phyloP scores from a whole-genome alignment of 2,888 invertebrate genomes.

The Carcina quercana region DNA sequence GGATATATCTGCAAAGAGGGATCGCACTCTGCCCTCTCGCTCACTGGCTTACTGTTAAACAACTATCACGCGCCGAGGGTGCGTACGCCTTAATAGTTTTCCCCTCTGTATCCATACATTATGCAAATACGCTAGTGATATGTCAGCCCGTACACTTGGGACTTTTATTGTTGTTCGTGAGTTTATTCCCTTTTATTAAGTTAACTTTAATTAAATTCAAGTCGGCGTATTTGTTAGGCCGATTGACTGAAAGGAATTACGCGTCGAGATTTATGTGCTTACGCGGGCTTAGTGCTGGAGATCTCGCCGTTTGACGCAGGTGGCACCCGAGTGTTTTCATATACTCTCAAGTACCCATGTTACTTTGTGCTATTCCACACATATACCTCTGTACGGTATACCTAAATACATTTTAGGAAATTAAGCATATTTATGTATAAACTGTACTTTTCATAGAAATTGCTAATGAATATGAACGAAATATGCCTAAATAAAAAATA shows the following conservation, averaged over 20 bases:
- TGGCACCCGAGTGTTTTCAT: too few relatives aligned
- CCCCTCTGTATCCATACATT: conserved; percentile 68
- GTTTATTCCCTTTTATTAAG: conserved; percentile 71
- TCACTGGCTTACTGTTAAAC: conserved; percentile 58
- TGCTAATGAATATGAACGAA: too few relatives aligned
- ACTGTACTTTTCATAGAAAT: too few relatives aligned
- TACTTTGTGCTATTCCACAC: too few relatives aligned
- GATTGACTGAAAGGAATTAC: conserved; percentile 66
- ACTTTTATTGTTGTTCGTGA: conserved; percentile 68
- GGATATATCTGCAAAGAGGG: conserved; percentile 55
- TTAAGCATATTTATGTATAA: too few relatives aligned
- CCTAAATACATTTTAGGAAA: too few relatives aligned
- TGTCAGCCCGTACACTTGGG: conserved; percentile 68
- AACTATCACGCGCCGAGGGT: conserved; percentile 63
- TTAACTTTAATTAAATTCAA: conserved; percentile 73
- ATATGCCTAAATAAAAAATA: too few relatives aligned
- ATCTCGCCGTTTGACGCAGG: conserved; percentile 1
- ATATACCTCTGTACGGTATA: too few relatives aligned
- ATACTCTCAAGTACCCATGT: too few relatives aligned
- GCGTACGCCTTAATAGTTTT: conserved; percentile 66
- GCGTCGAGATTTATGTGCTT: conserved; percentile 60
- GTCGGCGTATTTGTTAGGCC: conserved; percentile 62
- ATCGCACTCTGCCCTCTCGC: conserved; percentile 27
- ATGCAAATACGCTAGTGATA: conserved; percentile 73
- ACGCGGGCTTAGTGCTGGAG: conserved; percentile 35